A percentile compares a stretch with the other conserved stretches of the same genome.
phyloP scores from a whole-genome alignment of 2,797 vertebrate genomes.

The Calcarius lapponicus region DNA sequence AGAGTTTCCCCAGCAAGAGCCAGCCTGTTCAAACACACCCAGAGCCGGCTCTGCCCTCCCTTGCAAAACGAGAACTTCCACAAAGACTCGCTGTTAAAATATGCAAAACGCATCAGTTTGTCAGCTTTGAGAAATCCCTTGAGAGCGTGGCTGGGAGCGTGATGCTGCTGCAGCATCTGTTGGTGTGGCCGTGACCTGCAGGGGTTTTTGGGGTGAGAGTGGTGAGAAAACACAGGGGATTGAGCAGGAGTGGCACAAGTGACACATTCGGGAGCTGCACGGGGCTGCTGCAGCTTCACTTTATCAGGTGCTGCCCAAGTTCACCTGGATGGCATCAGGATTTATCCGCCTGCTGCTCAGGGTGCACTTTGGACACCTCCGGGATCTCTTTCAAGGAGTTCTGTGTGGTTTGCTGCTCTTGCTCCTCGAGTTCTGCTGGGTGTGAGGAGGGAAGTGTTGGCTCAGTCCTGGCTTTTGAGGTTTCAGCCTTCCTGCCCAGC shows the following conservation, averaged over 20 bases:
- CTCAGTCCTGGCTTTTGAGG: background rate
- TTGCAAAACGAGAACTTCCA: background rate
- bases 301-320: background rate
- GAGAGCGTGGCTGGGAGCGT: background rate
- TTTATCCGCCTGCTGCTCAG: background rate
- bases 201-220: background rate
- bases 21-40: background rate
- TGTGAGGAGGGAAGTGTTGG: rapidly evolving
- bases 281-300: background rate
- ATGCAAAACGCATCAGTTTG: background rate
- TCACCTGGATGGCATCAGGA: background rate
- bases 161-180: background rate
- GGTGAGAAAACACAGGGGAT: rapidly evolving
- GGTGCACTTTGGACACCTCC: background rate
- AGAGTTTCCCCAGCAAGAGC: background rate
- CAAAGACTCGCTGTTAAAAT: background rate
- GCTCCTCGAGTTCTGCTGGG: background rate
- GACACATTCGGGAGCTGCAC: rapidly evolving
- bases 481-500: background rate
- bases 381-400: background rate
- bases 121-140: background rate
- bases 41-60: background rate
- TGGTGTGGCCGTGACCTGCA: rapidly evolving
- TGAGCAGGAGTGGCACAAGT: too few species aligned
- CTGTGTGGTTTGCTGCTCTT: background rate